Evolutionary conservation across 1,140 invertebrate genomes (phyloP).

Genomic region (Musca domestica): DNA sequence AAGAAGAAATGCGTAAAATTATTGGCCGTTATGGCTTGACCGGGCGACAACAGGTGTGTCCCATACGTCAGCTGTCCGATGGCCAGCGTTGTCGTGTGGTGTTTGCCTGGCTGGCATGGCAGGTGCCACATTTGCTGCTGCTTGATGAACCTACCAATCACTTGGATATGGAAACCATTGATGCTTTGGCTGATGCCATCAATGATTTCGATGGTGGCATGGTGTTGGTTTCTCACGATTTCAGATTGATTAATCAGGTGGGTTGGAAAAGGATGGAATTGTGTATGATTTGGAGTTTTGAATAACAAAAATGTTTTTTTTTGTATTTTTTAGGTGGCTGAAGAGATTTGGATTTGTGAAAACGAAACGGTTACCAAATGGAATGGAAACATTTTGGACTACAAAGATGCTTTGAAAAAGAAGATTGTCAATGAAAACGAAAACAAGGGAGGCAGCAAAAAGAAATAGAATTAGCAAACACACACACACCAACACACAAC

Average conservation of each 20-base stretch:
- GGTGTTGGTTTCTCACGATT: slow-evolving; percentile 95
- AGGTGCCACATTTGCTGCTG: slow-evolving; percentile 89
- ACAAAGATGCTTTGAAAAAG: slow-evolving; percentile 89
- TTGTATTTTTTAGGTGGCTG: slow-evolving; percentile 73
- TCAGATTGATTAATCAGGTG: slow-evolving; percentile 97
- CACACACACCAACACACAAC: no score
- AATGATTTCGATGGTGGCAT: slow-evolving; percentile 98
- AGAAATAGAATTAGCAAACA: no score
- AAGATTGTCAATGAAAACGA: slow-evolving; percentile 49
- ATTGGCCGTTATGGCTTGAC: slow-evolving; percentile 97
- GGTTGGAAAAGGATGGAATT: slow-evolving; percentile 27
- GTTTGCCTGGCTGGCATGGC: slow-evolving; percentile 96
- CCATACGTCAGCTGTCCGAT: slow-evolving; percentile 96
- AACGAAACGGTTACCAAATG: slow-evolving; percentile 95
- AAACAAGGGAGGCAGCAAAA: slow-evolving; percentile 34
- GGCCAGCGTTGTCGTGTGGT: slow-evolving; percentile 98
- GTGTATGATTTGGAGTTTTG: not conserved
- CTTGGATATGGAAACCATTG: slow-evolving; percentile 99
- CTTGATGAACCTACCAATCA: slow-evolving; percentile 99
- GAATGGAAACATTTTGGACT: slow-evolving; percentile 91
- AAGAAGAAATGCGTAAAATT: slow-evolving; percentile 98
- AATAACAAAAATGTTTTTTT: not conserved
- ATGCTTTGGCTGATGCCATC: slow-evolving; percentile 95
- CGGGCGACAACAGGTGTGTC: slow-evolving; percentile 95
- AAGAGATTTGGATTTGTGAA: slow-evolving; percentile 99